Base-by-base conservation (phyloP, 35 echinoderm and acorn worm species). In the Ptychodera flava region DNA sequence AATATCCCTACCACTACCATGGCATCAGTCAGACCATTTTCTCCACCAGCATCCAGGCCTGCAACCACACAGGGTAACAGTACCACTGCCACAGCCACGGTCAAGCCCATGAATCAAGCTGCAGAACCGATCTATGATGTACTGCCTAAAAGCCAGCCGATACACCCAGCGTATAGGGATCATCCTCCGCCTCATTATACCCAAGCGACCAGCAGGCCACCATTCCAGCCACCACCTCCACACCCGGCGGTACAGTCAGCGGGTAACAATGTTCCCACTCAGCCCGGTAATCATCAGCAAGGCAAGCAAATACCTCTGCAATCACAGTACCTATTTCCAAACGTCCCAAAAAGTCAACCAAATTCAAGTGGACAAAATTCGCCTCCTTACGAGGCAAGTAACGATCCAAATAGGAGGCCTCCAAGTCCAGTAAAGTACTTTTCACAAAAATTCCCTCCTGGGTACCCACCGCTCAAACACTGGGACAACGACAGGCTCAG, bases 361-460 rank as follows among this genome's bases (percentile, higher is more conserved):
- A 36, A 80, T 82, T 33, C 38, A 76, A 16, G 75, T 84, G 22
- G 78, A 88, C 28, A 84, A 76, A 90, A 75, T 37, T 36, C 38
- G 81, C 78, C 89, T 85, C 30, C 34, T 79, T 29, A 88, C 33
- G 89, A 88, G 35, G 81, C 84, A 10, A 80, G 86, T 32, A 85
- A 91, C 22, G 85, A 83, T 35, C 90, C 93, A 31, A 91, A 92
- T 37, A 84, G 94, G 22, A 64, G 45, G 85, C 91, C 94, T 16
- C 38, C 94, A 33, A 97, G 94, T 89, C 94, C 94, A 32, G 84
- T 93, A n/a, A 88, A 87, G 12, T 85, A 93, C 45, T 91, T 91
- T 80, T 93, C 90, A 12, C 45, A 6, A 64, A 64, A 64, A 64
- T 64, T 12, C 22, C 6, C 45, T 64, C 28, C 81, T 90, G 37